A percentile compares a stretch with the other conserved stretches of the same genome.
These are phyloP conservation scores for Terebella lapidaria DNA, from an alignment of 2,888 invertebrate species.

Conservation along the genomic window DNA sequence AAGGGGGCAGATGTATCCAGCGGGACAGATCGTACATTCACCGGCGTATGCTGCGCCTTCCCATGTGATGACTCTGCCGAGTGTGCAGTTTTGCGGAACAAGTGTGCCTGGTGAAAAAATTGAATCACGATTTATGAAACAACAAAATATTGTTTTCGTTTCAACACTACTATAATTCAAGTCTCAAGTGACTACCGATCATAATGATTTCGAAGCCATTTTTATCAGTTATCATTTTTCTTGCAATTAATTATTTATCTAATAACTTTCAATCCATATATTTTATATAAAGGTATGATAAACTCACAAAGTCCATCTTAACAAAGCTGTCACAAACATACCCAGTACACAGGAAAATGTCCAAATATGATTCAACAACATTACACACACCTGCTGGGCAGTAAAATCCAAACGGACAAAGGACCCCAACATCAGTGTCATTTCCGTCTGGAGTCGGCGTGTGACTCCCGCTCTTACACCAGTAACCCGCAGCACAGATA, in stretches of 20 bases:
- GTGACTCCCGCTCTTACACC: constrained; percentile 35
- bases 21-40: constrained; percentile 45
- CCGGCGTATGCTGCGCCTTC: constrained; percentile 35
- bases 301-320: neutral
- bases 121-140: neutral
- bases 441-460: constrained; percentile 33
- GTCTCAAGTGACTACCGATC: too few relatives aligned
- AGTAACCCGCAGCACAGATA: constrained; percentile 43
- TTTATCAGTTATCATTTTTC: too few relatives aligned
- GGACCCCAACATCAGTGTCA: constrained; percentile 28
- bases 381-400: constrained; percentile 42
- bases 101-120: constrained; percentile 27
- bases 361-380: too few relatives aligned
- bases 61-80: constrained; percentile 36
- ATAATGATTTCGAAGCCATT: too few relatives aligned
- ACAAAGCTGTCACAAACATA: too few relatives aligned
- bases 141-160: too few relatives aligned
- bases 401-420: constrained; percentile 47
- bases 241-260: too few relatives aligned
- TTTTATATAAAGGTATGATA: too few relatives aligned
- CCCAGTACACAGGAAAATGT: neutral
- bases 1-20: constrained; percentile 44
- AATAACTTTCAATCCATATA: too few relatives aligned
- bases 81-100: constrained; percentile 31
- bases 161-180: too few relatives aligned